Conservation (phyloP, 2,797 vertebrate genomes). For the Scolopax rusticola region DNA sequence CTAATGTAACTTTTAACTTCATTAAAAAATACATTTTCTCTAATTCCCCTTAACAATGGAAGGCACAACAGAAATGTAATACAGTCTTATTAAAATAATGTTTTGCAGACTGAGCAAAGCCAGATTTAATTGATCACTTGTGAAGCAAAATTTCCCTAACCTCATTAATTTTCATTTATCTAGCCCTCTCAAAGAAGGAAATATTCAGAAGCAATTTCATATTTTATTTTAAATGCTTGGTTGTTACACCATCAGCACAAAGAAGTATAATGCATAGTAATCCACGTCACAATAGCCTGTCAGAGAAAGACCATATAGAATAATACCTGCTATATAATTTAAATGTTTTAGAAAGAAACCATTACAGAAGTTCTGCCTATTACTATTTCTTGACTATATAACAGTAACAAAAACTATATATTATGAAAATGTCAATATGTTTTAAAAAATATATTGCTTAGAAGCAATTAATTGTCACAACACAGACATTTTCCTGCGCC, state of each 20-base stretch:
- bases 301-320: not conserved
- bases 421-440: not conserved
- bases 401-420: not conserved
- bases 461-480: not conserved
- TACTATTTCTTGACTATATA: not conserved
- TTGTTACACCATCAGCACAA: not conserved
- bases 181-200: not conserved
- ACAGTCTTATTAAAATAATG: not conserved
- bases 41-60: not conserved
- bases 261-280: not conserved
- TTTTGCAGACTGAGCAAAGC: not conserved
- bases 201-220: conserved; percentile 9
- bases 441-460: not conserved
- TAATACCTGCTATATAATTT: not conserved
- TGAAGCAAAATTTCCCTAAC: conserved; percentile 28
- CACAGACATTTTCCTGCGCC: not conserved
- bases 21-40: not conserved
- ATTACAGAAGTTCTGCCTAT: not conserved
- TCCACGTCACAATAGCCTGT: not conserved
- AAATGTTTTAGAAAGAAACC: not conserved
- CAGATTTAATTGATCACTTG: not conserved
- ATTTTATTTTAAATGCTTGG: conserved; percentile 29
- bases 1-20: not conserved
- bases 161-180: conserved; percentile 54
- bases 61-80: not conserved